Percentiles rank a stretch among this genome's conserved stretches.
Evolutionary conservation across 1,140 invertebrate genomes (phyloP).

Genomic region (Yoshiicerus persimilis): DNA sequence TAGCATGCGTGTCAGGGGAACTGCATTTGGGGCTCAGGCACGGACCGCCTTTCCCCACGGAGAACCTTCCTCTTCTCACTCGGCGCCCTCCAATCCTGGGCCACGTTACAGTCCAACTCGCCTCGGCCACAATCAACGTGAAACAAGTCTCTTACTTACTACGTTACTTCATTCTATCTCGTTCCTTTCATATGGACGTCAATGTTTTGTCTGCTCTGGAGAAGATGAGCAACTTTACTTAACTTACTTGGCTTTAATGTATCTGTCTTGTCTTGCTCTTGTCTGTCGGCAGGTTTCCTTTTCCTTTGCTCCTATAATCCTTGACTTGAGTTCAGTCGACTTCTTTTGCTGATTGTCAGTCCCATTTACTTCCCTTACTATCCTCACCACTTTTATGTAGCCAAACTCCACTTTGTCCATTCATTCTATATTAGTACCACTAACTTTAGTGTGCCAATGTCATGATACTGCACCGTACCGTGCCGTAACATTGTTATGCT

Average conservation of each 20-base stretch:
- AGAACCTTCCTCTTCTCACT: slow-evolving; percentile 21
- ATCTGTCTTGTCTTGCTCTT: not conserved
- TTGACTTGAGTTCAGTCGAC: not conserved
- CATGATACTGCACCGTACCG: not conserved
- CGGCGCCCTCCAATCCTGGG: slow-evolving; percentile 18
- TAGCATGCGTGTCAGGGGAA: slow-evolving; percentile 19
- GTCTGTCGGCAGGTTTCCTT: not conserved
- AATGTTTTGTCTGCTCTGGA: not conserved
- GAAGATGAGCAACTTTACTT: not conserved
- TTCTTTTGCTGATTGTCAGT: not conserved
- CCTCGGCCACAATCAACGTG: not conserved
- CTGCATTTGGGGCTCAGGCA: not conserved
- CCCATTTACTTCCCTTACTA: not conserved
- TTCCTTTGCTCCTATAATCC: not conserved
- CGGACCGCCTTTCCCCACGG: slow-evolving; percentile 28
- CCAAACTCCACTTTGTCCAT: not conserved
- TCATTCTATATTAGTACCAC: not conserved
- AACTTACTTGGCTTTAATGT: not conserved
- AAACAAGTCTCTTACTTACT: not conserved
- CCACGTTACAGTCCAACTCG: not conserved
- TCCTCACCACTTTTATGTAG: not conserved
- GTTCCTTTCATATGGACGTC: no score
- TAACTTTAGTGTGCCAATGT: not conserved
- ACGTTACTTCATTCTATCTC: not conserved
- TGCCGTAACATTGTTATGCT: not conserved